Evolutionary conservation across 2,113 vertebrate species (phyloP).

Genomic region (Oryzias celebensis): DNA sequence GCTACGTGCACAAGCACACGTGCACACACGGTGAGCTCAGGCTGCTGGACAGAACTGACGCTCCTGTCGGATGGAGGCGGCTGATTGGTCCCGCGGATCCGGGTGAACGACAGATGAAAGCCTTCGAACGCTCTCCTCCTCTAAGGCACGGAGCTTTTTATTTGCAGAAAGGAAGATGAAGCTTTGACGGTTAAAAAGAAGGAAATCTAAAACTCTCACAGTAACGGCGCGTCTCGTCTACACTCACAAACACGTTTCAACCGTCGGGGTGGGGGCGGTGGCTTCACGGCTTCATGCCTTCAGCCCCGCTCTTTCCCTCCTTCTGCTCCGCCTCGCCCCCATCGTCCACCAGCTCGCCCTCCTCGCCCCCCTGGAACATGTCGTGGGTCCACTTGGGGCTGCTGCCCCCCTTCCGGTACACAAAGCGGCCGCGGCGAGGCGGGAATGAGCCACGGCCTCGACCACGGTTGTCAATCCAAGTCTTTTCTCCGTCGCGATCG

Average conservation of each 20-base stretch:
- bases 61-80: background rate
- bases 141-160: constrained; percentile 74
- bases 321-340: constrained; percentile 82
- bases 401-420: constrained; percentile 86
- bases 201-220: constrained; percentile 18
- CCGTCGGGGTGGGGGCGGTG: constrained; percentile 1
- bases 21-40: constrained; percentile 8
- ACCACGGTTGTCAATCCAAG: constrained; percentile 87
- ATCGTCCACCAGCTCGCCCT: constrained; percentile 85
- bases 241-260: constrained; percentile 3
- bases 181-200: constrained; percentile 20
- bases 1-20: background rate
- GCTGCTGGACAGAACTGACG: constrained; percentile 2
- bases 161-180: constrained; percentile 9
- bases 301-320: constrained; percentile 77
- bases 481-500: constrained; percentile 92
- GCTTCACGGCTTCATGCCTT: constrained; percentile 64
- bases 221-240: background rate
- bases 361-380: constrained; percentile 91
- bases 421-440: constrained; percentile 86
- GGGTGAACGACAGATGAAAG: constrained; percentile 8
- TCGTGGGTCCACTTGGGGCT: constrained; percentile 97
- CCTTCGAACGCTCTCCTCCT: constrained; percentile 9
- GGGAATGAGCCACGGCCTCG: constrained; percentile 87
- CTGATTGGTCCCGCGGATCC: constrained; percentile 63